Evolutionary conservation across 2,888 invertebrate species (phyloP).

Genomic region (Drosophila subsilvestris): DNA sequence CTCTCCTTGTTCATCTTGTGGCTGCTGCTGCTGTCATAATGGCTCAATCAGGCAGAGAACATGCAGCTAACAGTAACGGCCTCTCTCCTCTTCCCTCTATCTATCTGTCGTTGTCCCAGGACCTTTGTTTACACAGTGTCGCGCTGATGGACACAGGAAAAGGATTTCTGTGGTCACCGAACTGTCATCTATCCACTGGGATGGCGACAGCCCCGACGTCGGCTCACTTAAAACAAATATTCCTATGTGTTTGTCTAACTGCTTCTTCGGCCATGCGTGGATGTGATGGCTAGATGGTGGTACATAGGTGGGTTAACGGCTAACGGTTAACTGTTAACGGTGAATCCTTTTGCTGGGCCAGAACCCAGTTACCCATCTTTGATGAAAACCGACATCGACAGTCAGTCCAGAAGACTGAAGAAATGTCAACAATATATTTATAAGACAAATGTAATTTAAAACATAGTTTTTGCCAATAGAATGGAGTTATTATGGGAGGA

Average conservation of each 20-base stretch:
- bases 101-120: conserved; percentile 4
- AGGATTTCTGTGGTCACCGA: conserved; percentile 53
- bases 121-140: conserved; percentile 60
- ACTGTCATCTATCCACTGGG: conserved; percentile 48
- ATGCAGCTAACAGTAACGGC: conserved; percentile 38
- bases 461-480: neutral
- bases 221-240: conserved; percentile 60
- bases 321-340: conserved; percentile 20
- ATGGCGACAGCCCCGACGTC: conserved; percentile 43
- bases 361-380: conserved; percentile 35
- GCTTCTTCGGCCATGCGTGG: conserved; percentile 14
- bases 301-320: conserved; percentile 32
- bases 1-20: conserved; percentile 17
- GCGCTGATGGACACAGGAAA: conserved; percentile 48
- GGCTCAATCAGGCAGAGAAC: conserved; percentile 66
- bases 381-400: conserved; percentile 42
- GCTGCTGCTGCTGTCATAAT: conserved; percentile 64
- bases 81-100: too few species aligned
- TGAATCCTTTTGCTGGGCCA: conserved; percentile 5
- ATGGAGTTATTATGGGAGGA: too few species aligned
- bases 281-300: neutral
- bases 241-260: conserved; percentile 59
- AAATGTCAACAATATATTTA: neutral
- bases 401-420: too few species aligned
- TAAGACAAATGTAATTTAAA: neutral